Percentiles rank a stretch among this genome's conserved stretches.
phyloP scores from a whole-genome alignment of 2,888 invertebrate genomes.

The Chloromyia formosa region DNA sequence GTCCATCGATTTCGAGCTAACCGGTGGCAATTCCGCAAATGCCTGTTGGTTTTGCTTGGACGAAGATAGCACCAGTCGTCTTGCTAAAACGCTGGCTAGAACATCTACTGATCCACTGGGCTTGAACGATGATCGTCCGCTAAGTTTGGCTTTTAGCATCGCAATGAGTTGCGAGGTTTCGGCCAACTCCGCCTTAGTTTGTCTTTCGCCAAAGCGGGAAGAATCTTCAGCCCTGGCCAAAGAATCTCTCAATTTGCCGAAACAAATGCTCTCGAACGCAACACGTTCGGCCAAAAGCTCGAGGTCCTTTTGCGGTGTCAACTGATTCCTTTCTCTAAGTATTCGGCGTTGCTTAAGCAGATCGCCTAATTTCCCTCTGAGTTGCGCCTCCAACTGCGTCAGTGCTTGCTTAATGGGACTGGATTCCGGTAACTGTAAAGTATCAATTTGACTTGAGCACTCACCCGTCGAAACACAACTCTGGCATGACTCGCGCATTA shows the following conservation, averaged over 20 bases:
- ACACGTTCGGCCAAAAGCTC: constrained; percentile 81
- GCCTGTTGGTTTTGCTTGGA: constrained; percentile 58
- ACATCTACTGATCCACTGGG: constrained; percentile 71
- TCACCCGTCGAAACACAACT: constrained; percentile 66
- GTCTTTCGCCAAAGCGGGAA: constrained; percentile 68
- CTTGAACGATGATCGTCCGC: constrained; percentile 66
- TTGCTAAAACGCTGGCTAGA: constrained; percentile 78
- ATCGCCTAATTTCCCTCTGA: constrained; percentile 74
- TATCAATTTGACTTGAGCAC: constrained; percentile 51
- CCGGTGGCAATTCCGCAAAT: constrained; percentile 66
- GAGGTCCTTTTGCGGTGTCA: constrained; percentile 73
- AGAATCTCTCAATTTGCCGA: constrained; percentile 75
- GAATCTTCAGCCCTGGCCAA: constrained; percentile 69
- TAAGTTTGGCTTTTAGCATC: constrained; percentile 74
- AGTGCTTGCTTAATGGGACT: constrained; percentile 71
- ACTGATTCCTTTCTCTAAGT: constrained; percentile 73
- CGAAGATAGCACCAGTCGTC: constrained; percentile 69
- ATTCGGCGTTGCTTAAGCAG: constrained; percentile 74
- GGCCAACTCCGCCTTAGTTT: constrained; percentile 74
- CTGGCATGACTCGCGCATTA: constrained; percentile 70
- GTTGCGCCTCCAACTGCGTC: constrained; percentile 72
- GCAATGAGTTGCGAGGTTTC: constrained; percentile 82
- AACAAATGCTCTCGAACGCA: constrained; percentile 80
- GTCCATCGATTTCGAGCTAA: constrained; percentile 63
- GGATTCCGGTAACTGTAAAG: constrained; percentile 65